phyloP scores from a whole-genome alignment of 2,113 vertebrate species.

The Chaetorhynchus papuensis region DNA sequence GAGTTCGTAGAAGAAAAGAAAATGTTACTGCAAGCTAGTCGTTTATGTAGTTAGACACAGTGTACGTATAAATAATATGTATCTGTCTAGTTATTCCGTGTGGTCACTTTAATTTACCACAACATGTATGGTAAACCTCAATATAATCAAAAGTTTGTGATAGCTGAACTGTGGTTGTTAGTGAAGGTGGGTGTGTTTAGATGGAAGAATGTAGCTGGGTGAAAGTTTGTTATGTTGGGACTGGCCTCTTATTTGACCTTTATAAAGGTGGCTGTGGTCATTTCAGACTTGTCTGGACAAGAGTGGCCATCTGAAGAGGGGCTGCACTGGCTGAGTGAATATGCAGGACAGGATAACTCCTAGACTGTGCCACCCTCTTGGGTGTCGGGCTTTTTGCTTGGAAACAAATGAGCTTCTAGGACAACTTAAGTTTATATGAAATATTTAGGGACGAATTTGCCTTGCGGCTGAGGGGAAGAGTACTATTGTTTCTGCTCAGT shows the following conservation, averaged over 20 bases:
- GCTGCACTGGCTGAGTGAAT: not conserved
- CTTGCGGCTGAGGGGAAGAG: not conserved
- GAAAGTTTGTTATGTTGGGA: not conserved
- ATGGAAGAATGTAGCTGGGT: not conserved
- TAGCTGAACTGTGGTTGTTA: not conserved
- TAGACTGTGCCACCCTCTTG: not conserved
- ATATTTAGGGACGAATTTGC: not conserved
- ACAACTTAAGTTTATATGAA: not conserved
- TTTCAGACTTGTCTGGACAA: not conserved
- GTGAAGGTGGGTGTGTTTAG: not conserved
- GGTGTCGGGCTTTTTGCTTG: fast-evolving
- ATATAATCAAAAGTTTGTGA: not conserved
- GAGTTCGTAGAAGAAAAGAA: not conserved
- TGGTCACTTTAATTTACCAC: not conserved
- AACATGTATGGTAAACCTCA: not conserved
- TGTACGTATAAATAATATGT: not conserved
- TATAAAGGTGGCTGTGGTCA: not conserved
- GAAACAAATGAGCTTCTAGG: not conserved
- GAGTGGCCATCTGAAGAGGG: not conserved
- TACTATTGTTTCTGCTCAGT: not conserved
- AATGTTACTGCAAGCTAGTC: not conserved
- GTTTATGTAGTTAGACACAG: not conserved
- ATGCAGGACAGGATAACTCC: not conserved
- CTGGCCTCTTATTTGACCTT: not conserved
- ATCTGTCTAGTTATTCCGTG: not conserved